Conservation (phyloP, 92 coral and sea anemone genomes). For the Epizoanthus rinbou region DNA sequence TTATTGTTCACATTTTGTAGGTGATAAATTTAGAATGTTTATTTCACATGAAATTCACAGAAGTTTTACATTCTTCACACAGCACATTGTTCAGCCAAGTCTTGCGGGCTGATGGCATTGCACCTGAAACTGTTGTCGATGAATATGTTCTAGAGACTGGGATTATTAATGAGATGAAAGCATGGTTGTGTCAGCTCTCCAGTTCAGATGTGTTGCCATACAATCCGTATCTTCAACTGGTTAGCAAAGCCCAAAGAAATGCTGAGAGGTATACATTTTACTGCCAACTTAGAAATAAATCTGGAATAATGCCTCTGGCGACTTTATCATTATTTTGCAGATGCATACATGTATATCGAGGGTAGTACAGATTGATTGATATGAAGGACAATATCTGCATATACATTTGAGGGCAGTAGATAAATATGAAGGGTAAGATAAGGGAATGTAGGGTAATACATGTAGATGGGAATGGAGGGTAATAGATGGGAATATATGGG, state of each 20-base stretch:
- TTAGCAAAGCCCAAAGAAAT: slow-evolving; percentile 60
- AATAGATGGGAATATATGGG: background rate
- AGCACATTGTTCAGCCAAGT: slow-evolving; percentile 15
- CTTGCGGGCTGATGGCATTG: slow-evolving; percentile 27
- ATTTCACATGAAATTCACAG: too few relatives aligned
- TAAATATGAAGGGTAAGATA: too few relatives aligned
- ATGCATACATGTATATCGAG: too few relatives aligned
- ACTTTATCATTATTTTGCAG: too few relatives aligned
- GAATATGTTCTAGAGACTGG: slow-evolving; percentile 76
- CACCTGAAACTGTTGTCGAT: slow-evolving; percentile 52
- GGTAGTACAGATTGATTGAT: too few relatives aligned
- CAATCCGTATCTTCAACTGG: slow-evolving; percentile 71
- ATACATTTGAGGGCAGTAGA: too few relatives aligned
- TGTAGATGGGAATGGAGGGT: too few relatives aligned
- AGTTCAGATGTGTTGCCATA: slow-evolving; percentile 61
- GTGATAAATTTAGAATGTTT: too few relatives aligned
- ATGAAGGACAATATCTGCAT: too few relatives aligned
- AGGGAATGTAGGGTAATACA: too few relatives aligned
- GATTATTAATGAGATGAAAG: slow-evolving; percentile 53
- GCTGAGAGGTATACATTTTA: slow-evolving; percentile 71
- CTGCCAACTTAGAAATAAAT: background rate
- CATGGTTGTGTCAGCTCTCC: slow-evolving; percentile 60
- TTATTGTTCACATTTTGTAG: too few relatives aligned
- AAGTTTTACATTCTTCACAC: background rate
- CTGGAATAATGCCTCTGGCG: background rate